Evolutionary conservation across 2,888 invertebrate genomes (phyloP).

Genomic region (Achlya flavicornis): DNA sequence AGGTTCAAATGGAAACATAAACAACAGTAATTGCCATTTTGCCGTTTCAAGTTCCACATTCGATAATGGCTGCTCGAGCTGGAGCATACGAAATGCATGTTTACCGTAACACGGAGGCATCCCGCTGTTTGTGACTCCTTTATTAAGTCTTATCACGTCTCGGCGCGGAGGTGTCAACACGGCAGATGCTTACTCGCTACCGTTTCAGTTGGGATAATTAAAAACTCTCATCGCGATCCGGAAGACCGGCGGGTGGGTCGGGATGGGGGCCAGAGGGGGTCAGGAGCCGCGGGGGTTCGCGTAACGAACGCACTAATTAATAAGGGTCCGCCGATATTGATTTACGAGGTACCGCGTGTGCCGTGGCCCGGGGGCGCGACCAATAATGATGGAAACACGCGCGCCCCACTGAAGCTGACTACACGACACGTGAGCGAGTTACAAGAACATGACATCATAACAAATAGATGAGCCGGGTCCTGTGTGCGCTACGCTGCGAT

Average conservation of each 20-base stretch:
- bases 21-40: neutral
- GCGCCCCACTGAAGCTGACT: neutral
- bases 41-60: constrained; percentile 3
- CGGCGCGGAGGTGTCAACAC: constrained; percentile 63
- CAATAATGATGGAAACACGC: constrained; percentile 10
- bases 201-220: constrained; percentile 70
- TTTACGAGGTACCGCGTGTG: constrained; percentile 73
- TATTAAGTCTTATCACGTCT: constrained; percentile 47
- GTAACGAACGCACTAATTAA: constrained; percentile 82
- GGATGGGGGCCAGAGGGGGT: constrained; percentile 22
- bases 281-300: constrained; percentile 55
- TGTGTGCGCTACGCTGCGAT: neutral
- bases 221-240: constrained; percentile 70
- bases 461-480: neutral
- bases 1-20: neutral
- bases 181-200: constrained; percentile 40
- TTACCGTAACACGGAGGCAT: constrained; percentile 4
- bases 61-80: constrained; percentile 10
- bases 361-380: constrained; percentile 37
- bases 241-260: constrained; percentile 38
- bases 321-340: constrained; percentile 83
- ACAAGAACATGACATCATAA: neutral
- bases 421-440: neutral
- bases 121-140: constrained; percentile 20
- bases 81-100: constrained; percentile 16